Evolutionary conservation across 2,797 vertebrate genomes (phyloP), one percentile per base, ranked within the genome.

Genomic region (Sebastes baramenuke): DNA sequence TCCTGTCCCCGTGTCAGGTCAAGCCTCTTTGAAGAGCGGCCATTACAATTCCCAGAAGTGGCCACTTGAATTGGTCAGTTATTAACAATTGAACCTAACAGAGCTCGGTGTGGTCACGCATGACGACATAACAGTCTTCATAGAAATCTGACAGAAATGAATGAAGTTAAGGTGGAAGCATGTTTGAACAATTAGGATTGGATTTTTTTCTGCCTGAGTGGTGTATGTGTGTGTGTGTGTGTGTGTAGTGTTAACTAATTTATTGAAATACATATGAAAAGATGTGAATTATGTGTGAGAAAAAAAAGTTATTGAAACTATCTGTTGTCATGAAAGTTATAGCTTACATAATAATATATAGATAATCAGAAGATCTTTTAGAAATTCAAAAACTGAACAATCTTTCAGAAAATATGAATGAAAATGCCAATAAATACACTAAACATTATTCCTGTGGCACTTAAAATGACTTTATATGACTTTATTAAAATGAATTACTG

Each of bases 11-110:
- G 66, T 89, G 87, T 88, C 87, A 86, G 92, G 87, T 92, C 93
- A 86, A 75, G 59, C 54, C 79, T 79, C 88, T 94, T 92, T 93
- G 91, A 94, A 89, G 88, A 70, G 81, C 30, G 11, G 54, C 71
- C 88, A 88, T 93, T 89, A 91, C 89, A 94, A 93, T 92, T 93
- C 93, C 91, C 93, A 90, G 55, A 92, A 92, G 94, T 94, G 90
- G 71, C 89, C 90, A 84, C 90, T 95, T 93, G 81, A 92, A 90
- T 89, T 38, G 93, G 88, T 89, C 92, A 89, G 83, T 90, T 91
- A 89, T 89, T 85, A 84, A 66, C 85, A 69, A 83, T 20, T 80
- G 85, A 86, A 84, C 30, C 46, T 54, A 71, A 52, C 77, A 70
- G 67, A 71, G 24, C 77, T 77, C 55, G 2, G 36, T 13, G 68